These are phyloP conservation scores for Nautilus pompilius DNA, from an alignment of 1,140 invertebrate species.

Conservation along the genomic window DNA sequence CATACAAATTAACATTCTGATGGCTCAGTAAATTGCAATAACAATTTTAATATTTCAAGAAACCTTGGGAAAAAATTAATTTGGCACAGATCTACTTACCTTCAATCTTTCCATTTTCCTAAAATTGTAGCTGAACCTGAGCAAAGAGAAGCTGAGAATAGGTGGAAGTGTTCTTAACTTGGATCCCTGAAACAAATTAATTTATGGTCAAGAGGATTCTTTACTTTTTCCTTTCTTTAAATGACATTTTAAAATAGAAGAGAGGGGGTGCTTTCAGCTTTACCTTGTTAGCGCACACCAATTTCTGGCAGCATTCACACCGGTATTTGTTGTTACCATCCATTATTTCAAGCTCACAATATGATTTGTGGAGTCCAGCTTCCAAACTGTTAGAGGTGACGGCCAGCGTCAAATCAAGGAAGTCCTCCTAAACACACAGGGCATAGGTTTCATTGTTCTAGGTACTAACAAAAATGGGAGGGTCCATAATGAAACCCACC, in stretches of 20 bases:
- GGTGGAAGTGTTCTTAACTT: constrained; percentile 45
- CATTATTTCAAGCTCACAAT: constrained; percentile 38
- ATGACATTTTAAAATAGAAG: background rate
- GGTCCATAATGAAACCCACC: no score
- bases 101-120: constrained; percentile 45
- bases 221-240: no score
- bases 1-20: no score
- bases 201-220: no score
- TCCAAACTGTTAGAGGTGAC: constrained; percentile 34
- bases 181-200: constrained; percentile 35
- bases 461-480: no score
- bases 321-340: constrained; percentile 49
- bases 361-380: constrained; percentile 23
- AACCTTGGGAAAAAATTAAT: no score
- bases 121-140: constrained; percentile 51
- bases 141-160: constrained; percentile 48
- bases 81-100: no score
- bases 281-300: constrained; percentile 51
- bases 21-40: no score
- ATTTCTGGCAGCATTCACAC: constrained; percentile 45
- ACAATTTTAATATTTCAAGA: no score
- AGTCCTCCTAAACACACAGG: constrained; percentile 42
- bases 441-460: background rate
- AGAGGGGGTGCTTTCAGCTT: background rate
- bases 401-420: constrained; percentile 47